Base-by-base conservation (phyloP, 2,888 invertebrate genomes). In the Cheilosia variabilis region DNA sequence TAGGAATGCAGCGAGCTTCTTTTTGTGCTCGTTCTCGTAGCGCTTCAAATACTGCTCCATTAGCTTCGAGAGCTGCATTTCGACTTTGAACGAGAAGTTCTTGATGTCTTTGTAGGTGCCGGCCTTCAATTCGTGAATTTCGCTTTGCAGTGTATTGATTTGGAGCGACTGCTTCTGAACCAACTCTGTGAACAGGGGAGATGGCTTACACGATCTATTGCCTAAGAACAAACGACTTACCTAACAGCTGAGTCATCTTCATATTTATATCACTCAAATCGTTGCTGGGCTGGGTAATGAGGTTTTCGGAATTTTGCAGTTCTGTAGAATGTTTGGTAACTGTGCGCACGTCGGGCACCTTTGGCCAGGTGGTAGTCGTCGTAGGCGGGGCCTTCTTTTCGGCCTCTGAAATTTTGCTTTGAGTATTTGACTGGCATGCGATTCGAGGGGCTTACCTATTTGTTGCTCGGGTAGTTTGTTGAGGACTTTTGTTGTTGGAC, bases 151-250 rank as follows among this genome's bases (percentile, higher is more conserved):
- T 27, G 91, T 88, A 22, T 92, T 91, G 55, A 94, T 89, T 90
- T 94, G 93, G 66, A 91, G 90, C 4, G 93, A 92, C 88, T 94
- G 94, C 41, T 91, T 89, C 73, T 92, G 90, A 53, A 94, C 90
- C 86, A 94, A 88, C 75, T 94, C 94, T 94, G 88, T 15, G 87
- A 5, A 37, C 6, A 10, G 0, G 2, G 2, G 4, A 47, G 4
- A 47, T 17, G 7, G 17, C 1, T 50, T 7, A 57, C 9, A 47
- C 17, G 19, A 50, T 24, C 34, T 9, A 5, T 13, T 24, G 15
- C 5, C 5, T 27, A 24, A 4, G 1, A 15, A 19, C 3, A 22
- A 10, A 7, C n/a, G 10, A 43, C 13, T 65, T 82, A 92, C 92
- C 92, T 79, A 92, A 83, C n/a, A 92, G 79, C 87, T 91, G 90